A percentile compares a stretch with the other conserved stretches of the same genome.
These are phyloP conservation scores for Chironomus riparius DNA, from an alignment of 2,888 invertebrate species.

Conservation along the genomic window DNA sequence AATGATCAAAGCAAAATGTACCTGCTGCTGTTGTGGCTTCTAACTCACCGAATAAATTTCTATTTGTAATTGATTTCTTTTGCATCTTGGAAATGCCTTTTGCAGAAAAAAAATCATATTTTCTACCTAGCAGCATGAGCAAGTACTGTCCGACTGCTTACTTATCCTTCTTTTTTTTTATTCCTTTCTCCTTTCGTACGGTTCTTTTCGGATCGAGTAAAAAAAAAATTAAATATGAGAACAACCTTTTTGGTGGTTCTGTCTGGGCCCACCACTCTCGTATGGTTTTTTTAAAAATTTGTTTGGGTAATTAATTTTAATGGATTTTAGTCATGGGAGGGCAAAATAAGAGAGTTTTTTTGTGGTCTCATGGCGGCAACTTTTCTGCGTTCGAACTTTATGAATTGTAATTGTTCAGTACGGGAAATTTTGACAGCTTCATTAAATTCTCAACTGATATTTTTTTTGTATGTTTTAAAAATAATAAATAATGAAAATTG, in stretches of 20 bases:
- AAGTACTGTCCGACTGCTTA: too few relatives aligned
- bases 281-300: neutral
- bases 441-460: neutral
- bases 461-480: neutral
- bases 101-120: too few relatives aligned
- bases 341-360: neutral
- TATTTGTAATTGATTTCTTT: too few relatives aligned
- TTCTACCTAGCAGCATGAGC: too few relatives aligned
- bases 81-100: too few relatives aligned
- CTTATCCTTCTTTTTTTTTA: neutral
- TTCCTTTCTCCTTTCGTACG: neutral
- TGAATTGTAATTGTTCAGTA: neutral
- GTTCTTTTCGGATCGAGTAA: neutral
- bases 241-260: too few relatives aligned
- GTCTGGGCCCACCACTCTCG: too few relatives aligned
- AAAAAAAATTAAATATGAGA: too few relatives aligned
- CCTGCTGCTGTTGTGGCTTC: too few relatives aligned
- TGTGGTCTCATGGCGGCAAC: neutral
- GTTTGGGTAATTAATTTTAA: slow-evolving; percentile 9
- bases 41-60: too few relatives aligned
- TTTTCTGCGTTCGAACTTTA: too few relatives aligned
- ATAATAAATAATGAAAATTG: neutral
- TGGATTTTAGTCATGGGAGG: slow-evolving; percentile 20
- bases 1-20: neutral
- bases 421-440: neutral